Evolutionary conservation across 1,140 invertebrate species (phyloP), one percentile per base, ranked within the genome.

Genomic region (Pseudomyrmex cubaensis): DNA sequence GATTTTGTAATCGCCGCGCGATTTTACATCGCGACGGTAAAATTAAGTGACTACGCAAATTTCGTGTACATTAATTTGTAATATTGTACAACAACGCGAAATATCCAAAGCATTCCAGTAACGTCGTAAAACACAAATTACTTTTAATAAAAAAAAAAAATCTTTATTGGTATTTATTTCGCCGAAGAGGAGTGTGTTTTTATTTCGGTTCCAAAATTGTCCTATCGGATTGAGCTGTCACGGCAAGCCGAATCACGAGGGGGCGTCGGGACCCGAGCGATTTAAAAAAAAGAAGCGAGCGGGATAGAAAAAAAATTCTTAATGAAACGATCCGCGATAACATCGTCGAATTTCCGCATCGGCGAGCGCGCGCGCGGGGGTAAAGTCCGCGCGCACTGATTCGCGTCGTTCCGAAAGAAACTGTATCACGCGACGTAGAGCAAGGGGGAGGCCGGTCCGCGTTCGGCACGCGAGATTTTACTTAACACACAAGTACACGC

Each of bases 381-480:
- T 46, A 82, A 76, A 75, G 57, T 44, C 56, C 22, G 74, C 25
- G 74, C 25, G 48, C 48, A 66, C 84, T 72, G 75, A 74, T 82
- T n/a, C n/a, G n/a, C n/a, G n/a, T n/a, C n/a, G n/a, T n/a, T 63
- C 75, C 78, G 77, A 83, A 91, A 59, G 84, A 84, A 88, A 82
- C 62, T 64, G 77, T 50, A 84, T 56, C 82, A 85, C 69, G 89
- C 85, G 87, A 90, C 86, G 84, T n/a, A 52, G 67, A 50, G 17
- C 44, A n/a, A 17, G 13, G 66, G n/a, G 35, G 35, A 17, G 17
- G 17, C 82, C 63, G 72, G 52, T 25, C 46, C 77, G 35, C 35
- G 80, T 66, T 13, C 75, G 84, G 74, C 92, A 92, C 91, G 91
- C 91, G 86, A 93, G 83, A 92, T 92, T 90, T 93, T 91, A 92